Evolutionary conservation across 2,888 invertebrate genomes (phyloP).

Genomic region (Cryptus armator): DNA sequence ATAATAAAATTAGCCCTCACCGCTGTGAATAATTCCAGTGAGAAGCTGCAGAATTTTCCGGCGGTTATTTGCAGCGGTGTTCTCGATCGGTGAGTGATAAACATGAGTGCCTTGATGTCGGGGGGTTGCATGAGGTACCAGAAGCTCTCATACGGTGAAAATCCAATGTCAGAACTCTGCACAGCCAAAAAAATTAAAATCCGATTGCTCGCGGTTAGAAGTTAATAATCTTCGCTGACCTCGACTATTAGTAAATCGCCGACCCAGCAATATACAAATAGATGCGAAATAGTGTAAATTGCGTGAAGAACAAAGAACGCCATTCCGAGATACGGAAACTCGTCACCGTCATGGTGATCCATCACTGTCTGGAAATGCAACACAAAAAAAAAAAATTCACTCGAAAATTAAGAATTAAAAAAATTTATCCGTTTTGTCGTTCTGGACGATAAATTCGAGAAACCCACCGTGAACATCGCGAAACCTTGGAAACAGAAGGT

Average conservation of each 20-base stretch:
- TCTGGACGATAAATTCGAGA: not conserved
- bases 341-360: slow-evolving; percentile 44
- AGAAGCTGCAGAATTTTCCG: slow-evolving; percentile 77
- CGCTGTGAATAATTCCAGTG: slow-evolving; percentile 74
- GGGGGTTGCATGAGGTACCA: slow-evolving; percentile 74
- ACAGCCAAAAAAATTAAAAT: slow-evolving; percentile 16
- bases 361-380: slow-evolving; percentile 57
- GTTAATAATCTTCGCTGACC: slow-evolving; percentile 50
- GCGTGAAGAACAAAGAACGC: slow-evolving; percentile 67
- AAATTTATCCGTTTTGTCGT: not conserved
- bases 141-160: slow-evolving; percentile 71
- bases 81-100: slow-evolving; percentile 71
- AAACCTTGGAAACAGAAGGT: slow-evolving; percentile 78
- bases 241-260: slow-evolving; percentile 72
- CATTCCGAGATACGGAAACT: slow-evolving; percentile 57
- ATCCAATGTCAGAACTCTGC: slow-evolving; percentile 73
- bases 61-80: slow-evolving; percentile 76
- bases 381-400: not conserved
- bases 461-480: slow-evolving; percentile 74
- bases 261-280: slow-evolving; percentile 76
- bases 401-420: not conserved
- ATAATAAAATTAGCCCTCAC: slow-evolving; percentile 67
- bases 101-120: slow-evolving; percentile 70
- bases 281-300: slow-evolving; percentile 68
- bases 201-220: not conserved